Conservation (phyloP, 2,113 vertebrate genomes). For the Apistogramma diplotaenia region DNA sequence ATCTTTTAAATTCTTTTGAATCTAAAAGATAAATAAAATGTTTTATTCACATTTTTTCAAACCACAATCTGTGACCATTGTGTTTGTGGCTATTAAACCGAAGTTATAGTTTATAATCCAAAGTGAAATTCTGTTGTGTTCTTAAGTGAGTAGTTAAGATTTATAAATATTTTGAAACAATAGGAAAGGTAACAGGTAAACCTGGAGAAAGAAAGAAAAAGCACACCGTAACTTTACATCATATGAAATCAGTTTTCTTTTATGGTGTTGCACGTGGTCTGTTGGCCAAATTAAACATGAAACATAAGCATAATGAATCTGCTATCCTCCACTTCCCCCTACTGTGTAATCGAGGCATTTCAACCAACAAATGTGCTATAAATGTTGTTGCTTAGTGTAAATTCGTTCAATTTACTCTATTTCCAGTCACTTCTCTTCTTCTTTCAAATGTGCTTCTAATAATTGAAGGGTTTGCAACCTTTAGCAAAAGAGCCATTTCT, state of each 20-base stretch:
- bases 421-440: no score
- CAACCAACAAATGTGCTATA: neutral
- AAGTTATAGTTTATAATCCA: neutral
- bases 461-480: no score
- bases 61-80: neutral
- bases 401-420: no score
- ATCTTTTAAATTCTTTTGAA: neutral
- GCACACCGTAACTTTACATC: neutral
- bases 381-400: no score
- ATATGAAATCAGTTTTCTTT: neutral
- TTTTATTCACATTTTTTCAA: neutral
- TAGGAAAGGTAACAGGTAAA: neutral
- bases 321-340: constrained; percentile 63
- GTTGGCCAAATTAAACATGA: neutral
- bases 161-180: neutral
- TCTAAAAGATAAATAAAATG: neutral
- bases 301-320: constrained; percentile 1
- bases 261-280: neutral
- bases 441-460: neutral
- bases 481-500: no score
- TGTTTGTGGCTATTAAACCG: no score
- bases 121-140: neutral
- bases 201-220: neutral
- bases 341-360: constrained; percentile 47
- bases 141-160: neutral